Evolutionary conservation across 2,888 invertebrate genomes (phyloP).

Genomic region (Drepanosiphum platanoidis): DNA sequence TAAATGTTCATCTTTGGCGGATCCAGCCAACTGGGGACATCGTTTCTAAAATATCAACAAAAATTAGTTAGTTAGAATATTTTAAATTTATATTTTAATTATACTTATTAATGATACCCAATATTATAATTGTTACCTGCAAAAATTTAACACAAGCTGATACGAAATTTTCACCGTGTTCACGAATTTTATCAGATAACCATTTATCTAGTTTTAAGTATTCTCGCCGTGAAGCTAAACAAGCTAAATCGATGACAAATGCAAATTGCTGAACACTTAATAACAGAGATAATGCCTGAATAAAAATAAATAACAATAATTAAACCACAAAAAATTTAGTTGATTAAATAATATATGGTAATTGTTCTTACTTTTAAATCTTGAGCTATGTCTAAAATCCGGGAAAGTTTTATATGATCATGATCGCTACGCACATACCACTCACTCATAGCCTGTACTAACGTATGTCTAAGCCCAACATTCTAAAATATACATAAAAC

Average conservation of each 20-base stretch:
- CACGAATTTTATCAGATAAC: constrained; percentile 95
- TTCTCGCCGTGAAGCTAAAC: constrained; percentile 94
- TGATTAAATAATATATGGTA: not conserved
- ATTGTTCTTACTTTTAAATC: constrained; percentile 72
- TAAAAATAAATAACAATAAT: constrained; percentile 42
- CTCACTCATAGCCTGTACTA: constrained; percentile 97
- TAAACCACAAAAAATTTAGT: not conserved
- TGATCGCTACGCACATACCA: constrained; percentile 94
- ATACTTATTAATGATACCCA: not conserved
- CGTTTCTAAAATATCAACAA: constrained; percentile 72
- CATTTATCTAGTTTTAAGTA: constrained; percentile 98
- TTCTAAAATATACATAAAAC: constrained; percentile 68
- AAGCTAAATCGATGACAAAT: constrained; percentile 98
- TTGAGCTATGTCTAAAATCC: constrained; percentile 96
- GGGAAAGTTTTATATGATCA: constrained; percentile 91
- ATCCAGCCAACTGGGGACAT: constrained; percentile 85
- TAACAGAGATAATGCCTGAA: constrained; percentile 87
- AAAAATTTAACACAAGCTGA: constrained; percentile 87
- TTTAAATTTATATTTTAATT: not conserved
- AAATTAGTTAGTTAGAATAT: not conserved
- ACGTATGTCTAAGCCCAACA: constrained; percentile 78
- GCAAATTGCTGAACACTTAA: constrained; percentile 90
- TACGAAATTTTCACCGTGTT: constrained; percentile 92
- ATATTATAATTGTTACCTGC: constrained; percentile 68
- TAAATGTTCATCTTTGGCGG: constrained; percentile 80